Conservation (phyloP, 1,140 invertebrate genomes). For the Drosophila oshimai region DNA sequence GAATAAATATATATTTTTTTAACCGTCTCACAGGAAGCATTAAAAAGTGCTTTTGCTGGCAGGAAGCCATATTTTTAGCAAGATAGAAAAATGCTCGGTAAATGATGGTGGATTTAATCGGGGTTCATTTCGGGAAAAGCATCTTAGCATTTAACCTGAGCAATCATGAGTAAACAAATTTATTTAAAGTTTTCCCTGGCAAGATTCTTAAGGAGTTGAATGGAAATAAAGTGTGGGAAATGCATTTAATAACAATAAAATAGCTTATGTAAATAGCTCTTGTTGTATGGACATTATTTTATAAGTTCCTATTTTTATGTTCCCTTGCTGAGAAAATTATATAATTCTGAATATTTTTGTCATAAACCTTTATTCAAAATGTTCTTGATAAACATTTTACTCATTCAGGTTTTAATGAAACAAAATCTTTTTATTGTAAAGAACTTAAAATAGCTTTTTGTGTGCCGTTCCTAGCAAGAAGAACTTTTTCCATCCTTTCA, state of each 20-base stretch:
- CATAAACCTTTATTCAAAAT: no score
- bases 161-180: conserved; percentile 69
- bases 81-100: conserved; percentile 26
- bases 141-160: conserved; percentile 58
- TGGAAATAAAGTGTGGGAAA: no score
- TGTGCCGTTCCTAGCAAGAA: neutral
- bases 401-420: no score
- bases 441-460: neutral
- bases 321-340: no score
- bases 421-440: neutral
- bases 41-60: conserved; percentile 60
- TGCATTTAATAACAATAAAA: no score
- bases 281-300: no score
- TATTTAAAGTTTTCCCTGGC: conserved; percentile 45
- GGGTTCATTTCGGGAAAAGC: conserved; percentile 8
- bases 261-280: no score
- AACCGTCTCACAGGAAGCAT: conserved; percentile 60
- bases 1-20: conserved; percentile 66
- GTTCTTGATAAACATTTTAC: no score
- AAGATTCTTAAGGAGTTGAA: no score
- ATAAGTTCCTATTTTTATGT: no score
- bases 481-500: neutral
- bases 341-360: no score
- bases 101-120: neutral
- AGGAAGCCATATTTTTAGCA: conserved; percentile 56